Percentiles rank a stretch among this genome's conserved stretches.
Conservation (phyloP, 2,888 invertebrate species). For the Caenorhabditis plicata region DNA sequence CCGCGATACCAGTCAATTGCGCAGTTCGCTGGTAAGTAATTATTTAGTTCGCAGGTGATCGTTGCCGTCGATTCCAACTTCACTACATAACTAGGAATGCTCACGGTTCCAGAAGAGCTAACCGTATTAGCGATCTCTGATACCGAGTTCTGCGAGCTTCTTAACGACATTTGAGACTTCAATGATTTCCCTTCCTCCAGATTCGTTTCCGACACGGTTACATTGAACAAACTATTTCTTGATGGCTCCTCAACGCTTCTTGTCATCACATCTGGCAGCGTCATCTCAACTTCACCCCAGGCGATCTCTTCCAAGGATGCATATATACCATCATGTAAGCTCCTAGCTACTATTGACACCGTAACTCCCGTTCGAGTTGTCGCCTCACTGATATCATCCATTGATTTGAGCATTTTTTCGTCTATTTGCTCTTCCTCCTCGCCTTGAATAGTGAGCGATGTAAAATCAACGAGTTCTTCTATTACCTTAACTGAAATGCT, state of each 20-base stretch:
- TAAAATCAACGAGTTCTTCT: constrained; percentile 46
- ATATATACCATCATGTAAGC: constrained; percentile 55
- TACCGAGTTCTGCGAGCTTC: constrained; percentile 38
- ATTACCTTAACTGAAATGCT: constrained; percentile 43
- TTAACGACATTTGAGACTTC: constrained; percentile 42
- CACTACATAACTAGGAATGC: constrained; percentile 63
- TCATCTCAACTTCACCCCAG: constrained; percentile 60
- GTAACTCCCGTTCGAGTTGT: constrained; percentile 44
- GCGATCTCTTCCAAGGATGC: constrained; percentile 62
- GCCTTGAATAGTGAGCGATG: constrained; percentile 38
- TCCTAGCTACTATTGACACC: constrained; percentile 59
- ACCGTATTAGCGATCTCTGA: constrained; percentile 46
- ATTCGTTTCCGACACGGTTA: constrained; percentile 57
- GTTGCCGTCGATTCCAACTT: constrained; percentile 61
- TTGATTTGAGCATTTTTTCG: constrained; percentile 8
- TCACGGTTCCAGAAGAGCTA: constrained; percentile 42
- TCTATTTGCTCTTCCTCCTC: constrained; percentile 30
- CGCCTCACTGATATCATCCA: constrained; percentile 23
- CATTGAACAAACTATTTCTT: constrained; percentile 50
- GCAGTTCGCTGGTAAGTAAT: constrained; percentile 49
- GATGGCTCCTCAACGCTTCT: constrained; percentile 28
- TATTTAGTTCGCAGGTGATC: constrained; percentile 64
- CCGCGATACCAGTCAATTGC: constrained; percentile 59
- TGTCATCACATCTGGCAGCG: constrained; percentile 41
- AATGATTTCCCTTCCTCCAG: constrained; percentile 49